Conservation (phyloP, 2,113 vertebrate species). For the Ramphastos sulfuratus region DNA sequence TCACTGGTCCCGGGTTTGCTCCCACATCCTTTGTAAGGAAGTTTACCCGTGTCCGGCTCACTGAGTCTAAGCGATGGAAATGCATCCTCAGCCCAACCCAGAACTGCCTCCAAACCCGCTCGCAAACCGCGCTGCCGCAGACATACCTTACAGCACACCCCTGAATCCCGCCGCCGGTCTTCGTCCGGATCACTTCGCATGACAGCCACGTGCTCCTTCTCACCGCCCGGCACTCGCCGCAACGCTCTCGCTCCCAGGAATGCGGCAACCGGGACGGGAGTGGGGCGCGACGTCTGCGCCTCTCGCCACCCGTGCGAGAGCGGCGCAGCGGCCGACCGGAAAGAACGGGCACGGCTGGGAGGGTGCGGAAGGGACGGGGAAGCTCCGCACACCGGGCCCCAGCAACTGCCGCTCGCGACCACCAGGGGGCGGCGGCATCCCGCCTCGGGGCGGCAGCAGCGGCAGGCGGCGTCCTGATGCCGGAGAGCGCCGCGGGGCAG, state of each 20-base stretch:
- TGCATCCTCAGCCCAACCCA: fast-evolving
- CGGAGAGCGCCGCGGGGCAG: too few relatives aligned
- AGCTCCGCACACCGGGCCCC: too few relatives aligned
- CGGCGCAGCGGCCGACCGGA: too few relatives aligned
- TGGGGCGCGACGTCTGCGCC: too few relatives aligned
- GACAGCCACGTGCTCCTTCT: background rate
- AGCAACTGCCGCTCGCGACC: background rate
- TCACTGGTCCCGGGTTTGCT: too few relatives aligned
- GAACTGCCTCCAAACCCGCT: fast-evolving
- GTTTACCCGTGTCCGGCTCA: too few relatives aligned
- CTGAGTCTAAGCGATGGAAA: too few relatives aligned
- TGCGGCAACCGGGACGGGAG: background rate
- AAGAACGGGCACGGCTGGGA: background rate
- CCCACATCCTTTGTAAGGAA: background rate
- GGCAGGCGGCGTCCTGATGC: background rate
- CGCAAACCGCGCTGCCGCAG: too few relatives aligned
- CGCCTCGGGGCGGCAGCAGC: background rate
- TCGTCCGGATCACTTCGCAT: background rate
- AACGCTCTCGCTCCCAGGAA: too few relatives aligned
- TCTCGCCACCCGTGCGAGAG: background rate
- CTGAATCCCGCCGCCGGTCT: too few relatives aligned
- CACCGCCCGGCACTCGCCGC: background rate
- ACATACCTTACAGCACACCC: too few relatives aligned
- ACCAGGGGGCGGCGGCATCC: background rate
- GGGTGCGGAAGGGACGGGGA: background rate